Base-by-base conservation (phyloP, 2,888 invertebrate species). In the Catotricha subobsoleta region DNA sequence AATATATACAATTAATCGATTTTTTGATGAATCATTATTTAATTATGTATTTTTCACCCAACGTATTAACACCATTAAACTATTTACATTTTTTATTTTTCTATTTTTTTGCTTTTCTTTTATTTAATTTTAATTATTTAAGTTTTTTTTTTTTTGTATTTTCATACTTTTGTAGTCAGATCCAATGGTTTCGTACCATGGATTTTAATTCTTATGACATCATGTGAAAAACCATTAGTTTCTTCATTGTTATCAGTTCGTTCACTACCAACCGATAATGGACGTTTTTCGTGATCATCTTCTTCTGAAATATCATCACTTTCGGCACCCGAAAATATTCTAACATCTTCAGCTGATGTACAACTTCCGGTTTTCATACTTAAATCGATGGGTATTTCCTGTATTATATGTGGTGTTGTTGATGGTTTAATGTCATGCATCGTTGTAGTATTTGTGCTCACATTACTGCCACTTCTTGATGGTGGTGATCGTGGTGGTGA, bases 331-430 rank as follows among this genome's bases (percentile, higher is more conserved):
- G 49, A 50, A 33, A 54, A 50, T 45, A 52, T 54, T 36, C 59
- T 57, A 44, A 57, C 54, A 25, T 48, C 48, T 36, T 47, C 48
- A 36, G 25, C 27, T 16, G 35, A 41, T 13, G 16, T 66, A 44
- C 72, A 65, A 33, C 76, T 76, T 18, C 68, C 68, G 1, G 74
- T 69, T 52, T 76, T 80, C 64, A 82, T 78, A 28, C 82, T 82
- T 47, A 84, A 60, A 55, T 84, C 84, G 57, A 84, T 83, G 2
- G 84, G 84, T 54, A 77, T 75, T 48, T 82, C 81, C 54, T 82
- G 80, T 8, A 23, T 50, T 1, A 67, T 48, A 0, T 65, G 66
- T 10, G 41, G 40, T n/a, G 40, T 15, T 8, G 67, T 67, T 43
- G 66, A 66, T 0, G 46, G 40, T 38, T 65, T 60, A 6, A 64